These are phyloP conservation scores for Cyphomyrmex costatus DNA, from an alignment of 1,140 invertebrate species.

Conservation along the genomic window DNA sequence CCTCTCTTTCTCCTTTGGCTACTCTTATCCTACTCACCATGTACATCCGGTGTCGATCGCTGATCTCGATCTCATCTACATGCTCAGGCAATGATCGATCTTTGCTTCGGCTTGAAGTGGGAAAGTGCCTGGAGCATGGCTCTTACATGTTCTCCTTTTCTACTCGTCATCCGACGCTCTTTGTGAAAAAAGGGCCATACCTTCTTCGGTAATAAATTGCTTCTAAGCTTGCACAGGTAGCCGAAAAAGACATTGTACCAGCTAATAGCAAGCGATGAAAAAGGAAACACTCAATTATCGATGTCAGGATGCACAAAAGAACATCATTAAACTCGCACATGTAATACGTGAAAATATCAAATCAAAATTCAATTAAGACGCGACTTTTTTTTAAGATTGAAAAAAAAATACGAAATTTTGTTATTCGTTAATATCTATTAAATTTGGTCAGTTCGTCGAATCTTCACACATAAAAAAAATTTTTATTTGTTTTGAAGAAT, in stretches of 20 bases:
- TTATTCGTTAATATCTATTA: background rate
- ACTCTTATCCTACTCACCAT: constrained; percentile 32
- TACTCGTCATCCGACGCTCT: constrained; percentile 45
- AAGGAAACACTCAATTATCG: constrained; percentile 19
- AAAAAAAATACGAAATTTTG: background rate
- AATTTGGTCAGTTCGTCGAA: background rate
- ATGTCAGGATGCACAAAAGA: background rate
- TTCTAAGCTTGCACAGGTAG: constrained; percentile 36
- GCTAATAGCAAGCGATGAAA: background rate
- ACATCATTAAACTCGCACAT: background rate
- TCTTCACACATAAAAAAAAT: background rate
- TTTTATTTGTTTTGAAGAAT: background rate
- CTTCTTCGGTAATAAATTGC: constrained; percentile 46
- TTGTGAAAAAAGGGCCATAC: constrained; percentile 36
- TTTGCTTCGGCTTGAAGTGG: constrained; percentile 22
- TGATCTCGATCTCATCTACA: constrained; percentile 67
- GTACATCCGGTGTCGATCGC: constrained; percentile 54
- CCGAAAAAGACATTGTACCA: background rate
- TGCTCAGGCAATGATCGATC: constrained; percentile 52
- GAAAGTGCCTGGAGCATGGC: background rate
- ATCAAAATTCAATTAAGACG: background rate
- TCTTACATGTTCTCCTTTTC: constrained; percentile 6
- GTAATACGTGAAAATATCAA: background rate
- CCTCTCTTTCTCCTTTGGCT: background rate
- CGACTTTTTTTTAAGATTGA: background rate